Evolutionary conservation across 2,797 vertebrate species (phyloP).

Genomic region (Siniperca scherzeri): DNA sequence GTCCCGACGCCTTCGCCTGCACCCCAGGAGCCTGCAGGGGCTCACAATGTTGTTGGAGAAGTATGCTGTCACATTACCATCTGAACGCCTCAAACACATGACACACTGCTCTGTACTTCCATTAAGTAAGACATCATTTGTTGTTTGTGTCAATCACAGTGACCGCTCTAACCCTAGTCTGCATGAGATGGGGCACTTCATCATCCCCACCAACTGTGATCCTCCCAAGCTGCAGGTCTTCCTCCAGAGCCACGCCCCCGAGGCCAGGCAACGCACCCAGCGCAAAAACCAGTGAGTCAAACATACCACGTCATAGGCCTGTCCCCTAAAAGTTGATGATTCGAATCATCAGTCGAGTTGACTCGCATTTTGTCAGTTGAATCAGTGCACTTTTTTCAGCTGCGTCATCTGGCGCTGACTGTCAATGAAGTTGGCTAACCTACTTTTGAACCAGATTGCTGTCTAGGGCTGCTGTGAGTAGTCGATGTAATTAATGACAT

Average conservation of each 20-base stretch:
- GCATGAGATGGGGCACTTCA: conserved; percentile 93
- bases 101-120: not conserved
- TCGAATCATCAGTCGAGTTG: not conserved
- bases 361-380: not conserved
- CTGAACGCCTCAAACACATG: not conserved
- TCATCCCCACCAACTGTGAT: conserved; percentile 89
- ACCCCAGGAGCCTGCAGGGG: conserved; percentile 92
- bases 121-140: not conserved
- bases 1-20: conserved; percentile 84
- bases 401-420: not conserved
- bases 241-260: conserved; percentile 89
- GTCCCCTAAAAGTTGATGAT: too few relatives aligned
- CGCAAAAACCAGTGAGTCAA: conserved; percentile 89
- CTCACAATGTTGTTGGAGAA: conserved; percentile 91
- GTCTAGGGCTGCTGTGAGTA: too few relatives aligned
- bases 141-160: conserved; percentile 77
- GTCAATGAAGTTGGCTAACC: too few relatives aligned
- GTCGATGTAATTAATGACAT: too few relatives aligned
- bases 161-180: conserved; percentile 89
- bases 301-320: not conserved
- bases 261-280: conserved; percentile 89
- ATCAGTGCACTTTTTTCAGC: not conserved
- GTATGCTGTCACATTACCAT: conserved; percentile 67
- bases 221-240: conserved; percentile 89
- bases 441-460: too few relatives aligned